Percentiles rank a stretch among this genome's conserved stretches.
These are phyloP conservation scores for Parapsyche elsis DNA, from an alignment of 1,140 invertebrate species.

Conservation along the genomic window DNA sequence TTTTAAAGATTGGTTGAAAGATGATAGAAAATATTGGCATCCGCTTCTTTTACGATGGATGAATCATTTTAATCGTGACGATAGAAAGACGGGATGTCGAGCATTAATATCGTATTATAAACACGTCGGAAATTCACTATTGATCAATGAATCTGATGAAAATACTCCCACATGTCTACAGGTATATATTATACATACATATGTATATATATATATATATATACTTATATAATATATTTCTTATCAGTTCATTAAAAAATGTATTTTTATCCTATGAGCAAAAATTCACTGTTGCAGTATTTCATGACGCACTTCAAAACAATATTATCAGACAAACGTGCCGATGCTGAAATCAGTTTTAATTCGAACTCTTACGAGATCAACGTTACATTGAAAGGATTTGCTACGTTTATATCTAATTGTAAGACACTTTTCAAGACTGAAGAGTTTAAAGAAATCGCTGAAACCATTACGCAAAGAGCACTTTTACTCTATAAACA, in stretches of 20 bases:
- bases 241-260: not conserved
- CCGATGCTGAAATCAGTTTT: not conserved
- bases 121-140: slow-evolving; percentile 26
- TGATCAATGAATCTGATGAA: slow-evolving; percentile 22
- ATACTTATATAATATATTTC: not conserved
- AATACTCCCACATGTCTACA: not conserved
- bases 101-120: slow-evolving; percentile 46
- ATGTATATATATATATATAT: not conserved
- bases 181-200: not conserved
- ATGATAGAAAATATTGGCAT: slow-evolving; percentile 50
- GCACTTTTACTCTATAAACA: slow-evolving; percentile 37
- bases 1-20: slow-evolving; percentile 34
- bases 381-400: slow-evolving; percentile 44
- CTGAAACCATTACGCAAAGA: slow-evolving; percentile 41
- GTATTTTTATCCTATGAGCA: not conserved
- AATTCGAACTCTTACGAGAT: slow-evolving; percentile 16
- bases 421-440: slow-evolving; percentile 37
- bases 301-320: slow-evolving; percentile 50
- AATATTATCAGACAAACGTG: slow-evolving; percentile 12
- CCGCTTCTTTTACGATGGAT: slow-evolving; percentile 40
- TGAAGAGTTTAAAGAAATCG: slow-evolving; percentile 34
- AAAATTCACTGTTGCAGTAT: slow-evolving; percentile 47
- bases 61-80: slow-evolving; percentile 37
- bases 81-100: slow-evolving; percentile 36
- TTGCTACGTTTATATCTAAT: slow-evolving; percentile 40